A percentile compares a stretch with the other conserved stretches of the same genome.
phyloP scores from a whole-genome alignment of 2,888 invertebrate species.

The Spodoptera exigua region DNA sequence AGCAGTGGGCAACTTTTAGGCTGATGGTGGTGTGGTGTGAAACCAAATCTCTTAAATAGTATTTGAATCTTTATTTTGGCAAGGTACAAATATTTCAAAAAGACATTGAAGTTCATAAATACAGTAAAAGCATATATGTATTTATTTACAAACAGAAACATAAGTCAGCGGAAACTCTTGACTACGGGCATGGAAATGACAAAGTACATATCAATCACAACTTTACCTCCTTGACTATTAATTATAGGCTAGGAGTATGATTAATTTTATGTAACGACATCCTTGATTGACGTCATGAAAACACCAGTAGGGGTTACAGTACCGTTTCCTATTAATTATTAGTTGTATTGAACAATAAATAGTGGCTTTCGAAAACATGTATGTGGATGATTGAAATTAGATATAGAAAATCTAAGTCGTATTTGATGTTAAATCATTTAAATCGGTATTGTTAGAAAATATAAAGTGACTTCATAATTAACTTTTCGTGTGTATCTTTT shows the following conservation, averaged over 20 bases:
- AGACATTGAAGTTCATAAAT: too few species aligned
- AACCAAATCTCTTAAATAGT: too few species aligned
- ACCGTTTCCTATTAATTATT: slow-evolving; percentile 56
- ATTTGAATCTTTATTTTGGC: too few species aligned
- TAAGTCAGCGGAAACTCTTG: neutral
- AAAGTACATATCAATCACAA: slow-evolving; percentile 57
- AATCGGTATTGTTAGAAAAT: neutral
- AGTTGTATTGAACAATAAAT: slow-evolving; percentile 47
- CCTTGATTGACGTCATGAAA: slow-evolving; percentile 61
- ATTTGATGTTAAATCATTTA: too few species aligned
- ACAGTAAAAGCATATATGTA: too few species aligned
- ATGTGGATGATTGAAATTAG: slow-evolving; percentile 21
- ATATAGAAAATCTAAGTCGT: neutral
- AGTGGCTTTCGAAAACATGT: slow-evolving; percentile 2
- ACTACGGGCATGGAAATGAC: slow-evolving; percentile 35
- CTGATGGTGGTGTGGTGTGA: too few species aligned
- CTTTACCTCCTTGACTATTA: slow-evolving; percentile 59
- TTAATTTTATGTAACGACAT: slow-evolving; percentile 55
- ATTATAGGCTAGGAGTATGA: slow-evolving; percentile 60
- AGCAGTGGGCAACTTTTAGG: too few species aligned
- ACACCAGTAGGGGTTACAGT: slow-evolving; percentile 54
- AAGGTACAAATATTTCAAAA: too few species aligned
- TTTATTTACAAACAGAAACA: too few species aligned
- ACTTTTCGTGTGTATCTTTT: too few species aligned
- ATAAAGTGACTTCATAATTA: too few species aligned